phyloP scores from a whole-genome alignment of 1,140 invertebrate species.

The Drosophila azteca region DNA sequence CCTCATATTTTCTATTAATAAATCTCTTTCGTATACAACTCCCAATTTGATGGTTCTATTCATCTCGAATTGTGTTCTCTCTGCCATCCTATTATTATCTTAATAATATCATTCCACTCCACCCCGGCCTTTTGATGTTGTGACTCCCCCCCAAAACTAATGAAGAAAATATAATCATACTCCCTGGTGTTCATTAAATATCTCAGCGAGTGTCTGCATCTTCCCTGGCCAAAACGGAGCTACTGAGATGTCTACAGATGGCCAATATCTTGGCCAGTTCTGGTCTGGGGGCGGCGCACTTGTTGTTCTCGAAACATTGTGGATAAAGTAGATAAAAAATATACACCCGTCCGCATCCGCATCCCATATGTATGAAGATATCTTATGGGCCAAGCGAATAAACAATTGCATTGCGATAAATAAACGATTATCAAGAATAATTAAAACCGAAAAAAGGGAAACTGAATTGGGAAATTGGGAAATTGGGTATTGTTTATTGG shows the following conservation, averaged over 20 bases:
- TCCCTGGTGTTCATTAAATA: too few relatives aligned
- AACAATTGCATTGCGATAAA: conserved; percentile 17
- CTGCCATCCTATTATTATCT: too few relatives aligned
- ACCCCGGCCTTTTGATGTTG: too few relatives aligned
- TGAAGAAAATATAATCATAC: too few relatives aligned
- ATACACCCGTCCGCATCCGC: background rate
- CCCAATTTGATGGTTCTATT: too few relatives aligned
- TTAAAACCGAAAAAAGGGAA: background rate
- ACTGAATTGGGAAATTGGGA: too few relatives aligned
- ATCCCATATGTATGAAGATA: conserved; percentile 15
- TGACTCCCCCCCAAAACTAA: too few relatives aligned
- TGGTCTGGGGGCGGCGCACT: conserved; percentile 16
- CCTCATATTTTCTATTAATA: too few relatives aligned
- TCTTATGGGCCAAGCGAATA: background rate
- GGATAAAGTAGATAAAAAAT: conserved; percentile 63
- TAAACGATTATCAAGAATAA: conserved; percentile 6
- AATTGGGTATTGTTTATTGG: conserved; percentile 33
- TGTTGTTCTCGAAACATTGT: conserved; percentile 50
- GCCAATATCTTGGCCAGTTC: conserved; percentile 55
- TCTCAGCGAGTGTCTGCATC: too few relatives aligned
- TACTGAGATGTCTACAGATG: conserved; percentile 34
- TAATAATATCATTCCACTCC: too few relatives aligned
- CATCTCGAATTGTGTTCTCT: too few relatives aligned
- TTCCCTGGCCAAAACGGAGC: background rate
- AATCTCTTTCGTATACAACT: too few relatives aligned